Conservation (phyloP, 2,113 vertebrate genomes). For the Poeciliopsis turrubarensis region DNA sequence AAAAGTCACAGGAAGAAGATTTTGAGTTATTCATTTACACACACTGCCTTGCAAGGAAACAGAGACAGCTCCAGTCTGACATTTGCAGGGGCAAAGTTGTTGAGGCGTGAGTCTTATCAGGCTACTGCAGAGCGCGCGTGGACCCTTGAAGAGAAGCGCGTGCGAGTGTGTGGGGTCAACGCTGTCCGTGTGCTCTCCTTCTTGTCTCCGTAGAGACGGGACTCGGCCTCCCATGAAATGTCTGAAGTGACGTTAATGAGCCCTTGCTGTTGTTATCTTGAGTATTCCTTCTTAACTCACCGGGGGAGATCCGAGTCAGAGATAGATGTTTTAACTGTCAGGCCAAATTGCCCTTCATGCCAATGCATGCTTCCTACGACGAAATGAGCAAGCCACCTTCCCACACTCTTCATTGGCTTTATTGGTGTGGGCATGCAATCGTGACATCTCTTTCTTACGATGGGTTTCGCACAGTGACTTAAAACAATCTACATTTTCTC, state of each 20-base stretch:
- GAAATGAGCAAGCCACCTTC: constrained; percentile 29
- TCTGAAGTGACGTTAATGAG: constrained; percentile 68
- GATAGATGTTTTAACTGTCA: constrained; percentile 55
- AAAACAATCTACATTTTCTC: constrained; percentile 9
- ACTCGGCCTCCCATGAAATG: constrained; percentile 37
- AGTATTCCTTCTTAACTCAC: constrained; percentile 61
- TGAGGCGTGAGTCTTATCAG: constrained; percentile 67
- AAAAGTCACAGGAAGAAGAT: constrained; percentile 43
- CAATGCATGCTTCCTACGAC: constrained; percentile 37
- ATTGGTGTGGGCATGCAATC: neutral
- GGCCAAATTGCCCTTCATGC: constrained; percentile 56
- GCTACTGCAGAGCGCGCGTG: constrained; percentile 44
- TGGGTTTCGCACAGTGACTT: neutral
- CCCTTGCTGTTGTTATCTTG: constrained; percentile 64
- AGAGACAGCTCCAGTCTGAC: constrained; percentile 56
- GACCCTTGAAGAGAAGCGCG: constrained; percentile 12
- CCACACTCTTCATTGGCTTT: constrained; percentile 12
- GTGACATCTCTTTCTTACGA: neutral
- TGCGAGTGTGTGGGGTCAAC: constrained; percentile 23
- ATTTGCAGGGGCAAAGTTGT: constrained; percentile 67
- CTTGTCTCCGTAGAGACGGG: constrained; percentile 38
- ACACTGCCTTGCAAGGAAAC: constrained; percentile 48
- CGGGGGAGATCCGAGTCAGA: constrained; percentile 62
- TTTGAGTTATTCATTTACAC: constrained; percentile 44
- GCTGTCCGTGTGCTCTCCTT: constrained; percentile 14